Evolutionary conservation across 2,888 invertebrate species (phyloP).

Genomic region (Argyresthia goedartella): DNA sequence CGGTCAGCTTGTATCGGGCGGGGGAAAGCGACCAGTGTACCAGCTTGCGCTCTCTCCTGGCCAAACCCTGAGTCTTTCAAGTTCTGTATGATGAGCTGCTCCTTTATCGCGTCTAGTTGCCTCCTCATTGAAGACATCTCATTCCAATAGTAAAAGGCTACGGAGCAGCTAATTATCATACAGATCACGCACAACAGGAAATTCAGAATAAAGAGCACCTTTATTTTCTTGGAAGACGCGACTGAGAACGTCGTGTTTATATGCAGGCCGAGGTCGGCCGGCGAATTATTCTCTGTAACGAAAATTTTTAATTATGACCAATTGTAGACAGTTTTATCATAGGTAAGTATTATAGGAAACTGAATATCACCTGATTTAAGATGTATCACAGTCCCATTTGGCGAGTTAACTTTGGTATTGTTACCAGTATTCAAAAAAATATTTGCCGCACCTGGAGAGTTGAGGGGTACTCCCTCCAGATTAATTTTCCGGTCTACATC

Average conservation of each 20-base stretch:
- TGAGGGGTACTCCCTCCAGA: constrained; percentile 53
- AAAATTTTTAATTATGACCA: constrained; percentile 9
- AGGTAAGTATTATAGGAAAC: background rate
- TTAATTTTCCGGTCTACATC: constrained; percentile 52
- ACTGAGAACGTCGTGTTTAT: constrained; percentile 60
- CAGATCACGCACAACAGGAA: constrained; percentile 52
- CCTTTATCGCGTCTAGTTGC: constrained; percentile 45
- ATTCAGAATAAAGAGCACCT: constrained; percentile 52
- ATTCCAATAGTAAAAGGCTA: constrained; percentile 58
- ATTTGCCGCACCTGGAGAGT: constrained; percentile 52
- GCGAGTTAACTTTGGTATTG: constrained; percentile 40
- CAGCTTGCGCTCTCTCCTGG: constrained; percentile 30
- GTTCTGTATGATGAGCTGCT: constrained; percentile 40
- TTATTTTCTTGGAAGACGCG: constrained; percentile 66
- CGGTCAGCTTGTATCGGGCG: constrained; percentile 24
- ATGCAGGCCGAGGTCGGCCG: constrained; percentile 55
- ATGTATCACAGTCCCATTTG: constrained; percentile 58
- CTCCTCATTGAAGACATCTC: constrained; percentile 50
- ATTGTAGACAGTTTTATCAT: background rate
- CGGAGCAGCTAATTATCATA: constrained; percentile 46
- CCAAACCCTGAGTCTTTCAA: constrained; percentile 21
- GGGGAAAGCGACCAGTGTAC: constrained; percentile 31
- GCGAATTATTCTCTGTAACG: constrained; percentile 39
- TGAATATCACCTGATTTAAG: constrained; percentile 53
- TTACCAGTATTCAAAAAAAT: constrained; percentile 59